Evolutionary conservation across 2,797 vertebrate species (phyloP).

Genomic region (Lophotriccus pileatus): DNA sequence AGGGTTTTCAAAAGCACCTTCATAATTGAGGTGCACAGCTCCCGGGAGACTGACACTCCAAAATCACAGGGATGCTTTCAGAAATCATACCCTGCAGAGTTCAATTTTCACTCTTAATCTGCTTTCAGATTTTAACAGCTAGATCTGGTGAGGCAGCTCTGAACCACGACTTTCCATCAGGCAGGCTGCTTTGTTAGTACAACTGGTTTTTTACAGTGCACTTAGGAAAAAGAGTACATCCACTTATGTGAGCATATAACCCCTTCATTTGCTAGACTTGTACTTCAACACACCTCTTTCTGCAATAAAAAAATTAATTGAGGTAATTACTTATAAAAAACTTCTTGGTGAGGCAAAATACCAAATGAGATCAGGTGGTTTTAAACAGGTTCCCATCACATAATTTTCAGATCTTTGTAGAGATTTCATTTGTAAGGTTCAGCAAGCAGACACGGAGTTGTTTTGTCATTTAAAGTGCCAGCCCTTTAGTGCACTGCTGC

Average conservation of each 20-base stretch:
- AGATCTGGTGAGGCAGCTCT: neutral
- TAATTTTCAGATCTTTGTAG: neutral
- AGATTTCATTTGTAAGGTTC: neutral
- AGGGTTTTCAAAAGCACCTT: slow-evolving; percentile 47
- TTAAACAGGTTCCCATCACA: neutral
- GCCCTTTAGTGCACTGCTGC: neutral
- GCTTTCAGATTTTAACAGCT: slow-evolving; percentile 30
- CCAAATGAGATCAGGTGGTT: neutral
- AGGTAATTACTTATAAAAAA: neutral
- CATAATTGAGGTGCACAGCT: slow-evolving; percentile 24
- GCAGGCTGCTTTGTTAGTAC: neutral
- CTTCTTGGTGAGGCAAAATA: neutral
- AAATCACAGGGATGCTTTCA: slow-evolving; percentile 47
- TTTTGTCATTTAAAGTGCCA: neutral
- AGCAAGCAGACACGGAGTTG: neutral
- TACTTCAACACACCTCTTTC: neutral
- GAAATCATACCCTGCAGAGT: slow-evolving; percentile 44
- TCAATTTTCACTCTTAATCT: slow-evolving; percentile 57
- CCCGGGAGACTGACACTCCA: slow-evolving; percentile 6
- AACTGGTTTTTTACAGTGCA: neutral
- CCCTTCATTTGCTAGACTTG: neutral
- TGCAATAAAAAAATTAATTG: neutral
- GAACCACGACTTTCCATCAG: neutral
- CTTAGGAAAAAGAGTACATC: neutral
- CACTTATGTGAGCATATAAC: neutral